Evolutionary conservation across 2,797 vertebrate genomes (phyloP).

Genomic region (Semotilus atromaculatus): DNA sequence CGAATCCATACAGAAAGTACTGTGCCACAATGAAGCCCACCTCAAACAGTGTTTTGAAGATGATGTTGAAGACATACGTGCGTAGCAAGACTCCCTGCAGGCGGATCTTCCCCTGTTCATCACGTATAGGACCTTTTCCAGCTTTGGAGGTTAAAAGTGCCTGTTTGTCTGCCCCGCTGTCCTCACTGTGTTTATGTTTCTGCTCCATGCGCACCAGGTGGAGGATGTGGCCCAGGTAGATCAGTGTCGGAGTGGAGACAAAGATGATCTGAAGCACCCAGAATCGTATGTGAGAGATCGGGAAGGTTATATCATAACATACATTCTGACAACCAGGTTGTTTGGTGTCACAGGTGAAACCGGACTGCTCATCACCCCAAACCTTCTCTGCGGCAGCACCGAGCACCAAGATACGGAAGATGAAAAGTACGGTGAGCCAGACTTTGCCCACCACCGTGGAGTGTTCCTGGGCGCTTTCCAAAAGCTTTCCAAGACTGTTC

Average conservation of each 20-base stretch:
- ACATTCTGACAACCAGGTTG: constrained; percentile 90
- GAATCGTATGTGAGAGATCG: constrained; percentile 91
- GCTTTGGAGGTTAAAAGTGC: constrained; percentile 68
- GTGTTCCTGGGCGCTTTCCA: constrained; percentile 89
- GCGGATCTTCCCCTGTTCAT: constrained; percentile 77
- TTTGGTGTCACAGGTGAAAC: constrained; percentile 90
- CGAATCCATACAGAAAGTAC: constrained; percentile 86
- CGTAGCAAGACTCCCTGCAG: constrained; percentile 83
- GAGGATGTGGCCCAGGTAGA: constrained; percentile 89
- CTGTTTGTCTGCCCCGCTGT: constrained; percentile 63
- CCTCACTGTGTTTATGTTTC: constrained; percentile 75
- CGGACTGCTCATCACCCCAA: constrained; percentile 87
- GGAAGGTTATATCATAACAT: constrained; percentile 90
- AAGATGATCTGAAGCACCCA: constrained; percentile 96
- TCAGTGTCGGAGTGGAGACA: constrained; percentile 87
- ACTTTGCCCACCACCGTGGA: constrained; percentile 90
- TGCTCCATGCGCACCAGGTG: constrained; percentile 88
- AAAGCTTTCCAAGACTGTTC: constrained; percentile 85
- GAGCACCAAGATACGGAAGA: constrained; percentile 88
- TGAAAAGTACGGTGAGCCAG: constrained; percentile 88
- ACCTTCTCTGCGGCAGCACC: constrained; percentile 86
- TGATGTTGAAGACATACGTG: constrained; percentile 84
- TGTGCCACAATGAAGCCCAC: constrained; percentile 89
- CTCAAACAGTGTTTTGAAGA: constrained; percentile 90
- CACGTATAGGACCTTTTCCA: constrained; percentile 67